A percentile compares a stretch with the other conserved stretches of the same genome.
Conservation (phyloP, 35 echinoderm and acorn worm genomes). For the Nesometra sesokonis region DNA sequence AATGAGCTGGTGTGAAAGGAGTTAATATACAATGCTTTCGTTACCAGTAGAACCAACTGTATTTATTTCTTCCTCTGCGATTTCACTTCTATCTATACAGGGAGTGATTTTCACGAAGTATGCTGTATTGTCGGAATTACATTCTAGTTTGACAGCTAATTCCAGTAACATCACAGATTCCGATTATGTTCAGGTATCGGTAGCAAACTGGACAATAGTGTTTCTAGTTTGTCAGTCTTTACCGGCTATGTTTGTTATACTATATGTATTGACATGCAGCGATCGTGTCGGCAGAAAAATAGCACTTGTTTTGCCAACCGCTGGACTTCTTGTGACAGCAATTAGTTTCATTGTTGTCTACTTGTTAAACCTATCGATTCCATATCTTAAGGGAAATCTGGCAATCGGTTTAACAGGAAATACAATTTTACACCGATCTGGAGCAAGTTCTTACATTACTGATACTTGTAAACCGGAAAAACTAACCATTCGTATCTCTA, state of each 20-base stretch:
- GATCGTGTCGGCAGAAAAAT: neutral
- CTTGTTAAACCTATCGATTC: neutral
- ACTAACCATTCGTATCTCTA: neutral
- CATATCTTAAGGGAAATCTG: neutral
- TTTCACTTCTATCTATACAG: neutral
- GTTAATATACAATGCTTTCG: no score
- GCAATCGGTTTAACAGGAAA: neutral
- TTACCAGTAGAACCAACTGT: neutral
- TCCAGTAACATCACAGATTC: neutral
- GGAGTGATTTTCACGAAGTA: neutral
- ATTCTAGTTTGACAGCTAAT: neutral
- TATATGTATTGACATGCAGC: neutral
- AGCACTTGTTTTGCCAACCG: neutral
- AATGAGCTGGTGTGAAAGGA: no score
- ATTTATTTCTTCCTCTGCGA: neutral
- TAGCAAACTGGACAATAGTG: neutral
- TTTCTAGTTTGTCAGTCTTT: neutral
- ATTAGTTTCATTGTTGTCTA: neutral
- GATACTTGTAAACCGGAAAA: neutral
- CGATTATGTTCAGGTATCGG: neutral
- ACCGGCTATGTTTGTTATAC: neutral
- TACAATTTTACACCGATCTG: neutral
- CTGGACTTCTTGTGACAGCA: neutral
- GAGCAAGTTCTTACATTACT: neutral
- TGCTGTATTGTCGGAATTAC: neutral